These are phyloP conservation scores for Lasioglossum leucozonium DNA, from an alignment of 2,888 invertebrate genomes.

Conservation along the genomic window DNA sequence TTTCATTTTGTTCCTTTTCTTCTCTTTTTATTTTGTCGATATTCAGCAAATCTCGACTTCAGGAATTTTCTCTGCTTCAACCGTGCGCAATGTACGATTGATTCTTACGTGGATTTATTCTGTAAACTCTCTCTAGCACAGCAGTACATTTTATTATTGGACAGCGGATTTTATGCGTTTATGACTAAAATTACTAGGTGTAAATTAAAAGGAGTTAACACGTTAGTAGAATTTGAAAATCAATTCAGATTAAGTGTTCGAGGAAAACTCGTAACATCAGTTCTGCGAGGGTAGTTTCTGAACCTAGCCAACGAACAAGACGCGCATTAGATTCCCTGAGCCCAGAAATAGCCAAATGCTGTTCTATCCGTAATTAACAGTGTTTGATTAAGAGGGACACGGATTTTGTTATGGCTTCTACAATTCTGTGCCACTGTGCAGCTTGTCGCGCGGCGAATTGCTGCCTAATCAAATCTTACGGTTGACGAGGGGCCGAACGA, in stretches of 20 bases:
- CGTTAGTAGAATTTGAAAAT: too few relatives aligned
- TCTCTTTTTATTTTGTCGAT: background rate
- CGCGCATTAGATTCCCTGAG: background rate
- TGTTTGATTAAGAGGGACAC: background rate
- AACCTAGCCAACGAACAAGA: background rate
- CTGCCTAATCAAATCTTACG: conserved; percentile 62
- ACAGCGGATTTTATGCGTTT: too few relatives aligned
- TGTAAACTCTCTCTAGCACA: too few relatives aligned
- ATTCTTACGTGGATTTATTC: background rate
- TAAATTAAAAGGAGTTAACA: too few relatives aligned
- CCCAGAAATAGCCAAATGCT: background rate
- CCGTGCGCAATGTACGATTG: background rate
- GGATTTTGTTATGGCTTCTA: conserved; percentile 17
- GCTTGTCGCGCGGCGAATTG: conserved; percentile 33
- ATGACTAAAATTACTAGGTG: too few relatives aligned
- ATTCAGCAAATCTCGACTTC: rapidly evolving
- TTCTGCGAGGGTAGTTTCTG: too few relatives aligned
- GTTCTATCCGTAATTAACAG: background rate
- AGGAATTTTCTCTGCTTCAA: background rate
- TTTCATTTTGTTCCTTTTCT: too few relatives aligned
- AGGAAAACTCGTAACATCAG: too few relatives aligned
- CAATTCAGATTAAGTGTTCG: too few relatives aligned
- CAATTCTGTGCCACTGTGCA: background rate
- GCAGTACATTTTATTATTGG: too few relatives aligned
- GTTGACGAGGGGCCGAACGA: conserved; percentile 53